Percentiles rank a stretch among this genome's conserved stretches.
Evolutionary conservation across 2,113 vertebrate genomes (phyloP).

Genomic region (Xiphorhynchus elegans): DNA sequence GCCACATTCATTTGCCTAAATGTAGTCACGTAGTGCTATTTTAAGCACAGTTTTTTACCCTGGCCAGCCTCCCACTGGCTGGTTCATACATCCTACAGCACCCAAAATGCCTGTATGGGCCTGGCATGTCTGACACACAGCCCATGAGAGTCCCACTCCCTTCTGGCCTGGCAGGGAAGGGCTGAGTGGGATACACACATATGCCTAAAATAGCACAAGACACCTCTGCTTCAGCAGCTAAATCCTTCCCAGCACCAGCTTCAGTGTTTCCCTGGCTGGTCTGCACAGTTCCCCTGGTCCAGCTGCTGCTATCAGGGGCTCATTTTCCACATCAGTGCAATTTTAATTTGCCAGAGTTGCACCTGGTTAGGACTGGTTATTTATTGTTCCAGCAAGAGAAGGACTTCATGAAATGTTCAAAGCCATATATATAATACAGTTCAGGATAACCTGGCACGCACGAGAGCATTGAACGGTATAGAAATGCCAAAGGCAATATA

Average conservation of each 20-base stretch:
- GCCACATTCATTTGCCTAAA: background rate
- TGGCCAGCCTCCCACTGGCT: background rate
- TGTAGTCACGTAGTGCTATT: background rate
- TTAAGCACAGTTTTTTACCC: background rate
- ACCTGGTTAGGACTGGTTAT: background rate
- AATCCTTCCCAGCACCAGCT: background rate
- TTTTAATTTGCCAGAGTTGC: slow-evolving; percentile 18
- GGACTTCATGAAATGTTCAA: slow-evolving; percentile 2
- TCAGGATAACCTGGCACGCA: background rate
- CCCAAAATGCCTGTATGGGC: background rate
- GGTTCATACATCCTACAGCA: background rate
- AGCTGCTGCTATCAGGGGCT: background rate
- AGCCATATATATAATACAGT: background rate
- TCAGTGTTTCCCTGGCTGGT: background rate
- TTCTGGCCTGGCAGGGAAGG: background rate
- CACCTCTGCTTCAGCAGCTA: background rate
- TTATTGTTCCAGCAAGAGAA: slow-evolving; percentile 19
- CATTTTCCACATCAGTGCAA: background rate
- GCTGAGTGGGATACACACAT: background rate
- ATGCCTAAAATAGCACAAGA: background rate
- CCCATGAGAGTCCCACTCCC: background rate
- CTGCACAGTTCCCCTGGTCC: background rate
- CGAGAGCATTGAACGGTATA: background rate
- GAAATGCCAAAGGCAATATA: slow-evolving; percentile 29
- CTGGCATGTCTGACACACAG: background rate